Base-by-base conservation (phyloP, 2,797 vertebrate species). In the Sebastes reedi region DNA sequence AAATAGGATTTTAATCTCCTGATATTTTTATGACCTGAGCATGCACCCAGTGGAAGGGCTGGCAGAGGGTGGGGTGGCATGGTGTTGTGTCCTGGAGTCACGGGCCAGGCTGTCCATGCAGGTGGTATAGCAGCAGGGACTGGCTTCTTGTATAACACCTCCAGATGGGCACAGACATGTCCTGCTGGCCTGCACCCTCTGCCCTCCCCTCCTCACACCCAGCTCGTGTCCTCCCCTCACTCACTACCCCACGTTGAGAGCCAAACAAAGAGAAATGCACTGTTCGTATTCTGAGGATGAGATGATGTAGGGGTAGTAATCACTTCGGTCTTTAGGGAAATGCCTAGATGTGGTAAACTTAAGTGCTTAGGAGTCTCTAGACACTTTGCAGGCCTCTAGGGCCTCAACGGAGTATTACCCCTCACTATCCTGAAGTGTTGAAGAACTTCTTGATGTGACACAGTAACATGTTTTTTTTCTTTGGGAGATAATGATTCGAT, bases 211-310 rank as follows among this genome's bases (percentile, higher is more conserved):
- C 81, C 65, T 81, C 84, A 80, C 77, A 88, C 73, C 85, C 85
- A 84, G 81, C 89, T 86, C 6, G 67, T 76, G 84, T 85, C 84
- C 88, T 75, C 77, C 68, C 87, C 81, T 80, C 85, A 87, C 81
- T 87, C 73, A 86, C 75, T 80, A n/a, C 79, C 80, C 87, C 77
- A 72, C 16, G 4, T 79, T 70, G 77, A 94, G 91, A 93, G 92
- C 91, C 93, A 94, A 93, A 92, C 91, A 77, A 88, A 87, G 71
- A 93, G 76, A 92, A 92, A 93, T 92, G 93, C 93, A 94, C 94
- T 93, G 94, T 91, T 89, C 24, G 59, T 92, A 83, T 87, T 88
- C 72, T 87, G 79, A 88, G 80, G 82, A 80, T 60, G 79, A 92
- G 83, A 90, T 66, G 65, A 85, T 55, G 80, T 87, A 85, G 80